A percentile compares a stretch with the other conserved stretches of the same genome.
These are phyloP conservation scores for Hyles euphorbiae DNA, from an alignment of 1,140 invertebrate genomes.

Conservation along the genomic window DNA sequence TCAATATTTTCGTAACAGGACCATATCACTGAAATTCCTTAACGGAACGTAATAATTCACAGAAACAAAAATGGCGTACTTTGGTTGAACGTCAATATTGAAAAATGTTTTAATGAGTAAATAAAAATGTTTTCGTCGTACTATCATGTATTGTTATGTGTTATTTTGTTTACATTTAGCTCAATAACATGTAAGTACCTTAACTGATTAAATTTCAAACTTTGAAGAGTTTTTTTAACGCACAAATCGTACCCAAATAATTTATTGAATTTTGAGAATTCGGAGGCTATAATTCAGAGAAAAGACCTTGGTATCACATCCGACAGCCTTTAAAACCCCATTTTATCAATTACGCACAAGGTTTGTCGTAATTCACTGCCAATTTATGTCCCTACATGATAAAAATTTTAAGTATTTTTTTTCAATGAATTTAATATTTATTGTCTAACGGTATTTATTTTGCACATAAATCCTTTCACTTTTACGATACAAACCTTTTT, in stretches of 20 bases:
- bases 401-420: slow-evolving; percentile 1
- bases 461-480: slow-evolving; percentile 26
- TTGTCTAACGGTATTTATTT: slow-evolving; percentile 25
- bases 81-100: slow-evolving; percentile 49
- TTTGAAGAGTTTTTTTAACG: neutral
- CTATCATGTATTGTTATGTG: slow-evolving; percentile 42
- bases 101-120: slow-evolving; percentile 55
- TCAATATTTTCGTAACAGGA: neutral
- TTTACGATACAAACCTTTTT: slow-evolving; percentile 8
- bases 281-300: slow-evolving; percentile 16
- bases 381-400: slow-evolving; percentile 6
- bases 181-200: slow-evolving; percentile 51
- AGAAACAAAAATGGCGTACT: slow-evolving; percentile 61
- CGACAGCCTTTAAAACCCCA: slow-evolving; percentile 22
- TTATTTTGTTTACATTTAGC: slow-evolving; percentile 34
- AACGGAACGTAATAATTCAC: slow-evolving; percentile 11
- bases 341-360: slow-evolving; percentile 22
- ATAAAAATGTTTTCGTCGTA: slow-evolving; percentile 60
- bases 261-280: slow-evolving; percentile 11
- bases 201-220: neutral
- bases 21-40: neutral
- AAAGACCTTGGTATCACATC: slow-evolving; percentile 38
- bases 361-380: slow-evolving; percentile 6
- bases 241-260: neutral
- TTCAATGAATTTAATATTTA: slow-evolving; percentile 1